Evolutionary conservation across 2,888 invertebrate species (phyloP), one percentile per base, ranked within the genome.

Genomic region (Leptopilina syphax): DNA sequence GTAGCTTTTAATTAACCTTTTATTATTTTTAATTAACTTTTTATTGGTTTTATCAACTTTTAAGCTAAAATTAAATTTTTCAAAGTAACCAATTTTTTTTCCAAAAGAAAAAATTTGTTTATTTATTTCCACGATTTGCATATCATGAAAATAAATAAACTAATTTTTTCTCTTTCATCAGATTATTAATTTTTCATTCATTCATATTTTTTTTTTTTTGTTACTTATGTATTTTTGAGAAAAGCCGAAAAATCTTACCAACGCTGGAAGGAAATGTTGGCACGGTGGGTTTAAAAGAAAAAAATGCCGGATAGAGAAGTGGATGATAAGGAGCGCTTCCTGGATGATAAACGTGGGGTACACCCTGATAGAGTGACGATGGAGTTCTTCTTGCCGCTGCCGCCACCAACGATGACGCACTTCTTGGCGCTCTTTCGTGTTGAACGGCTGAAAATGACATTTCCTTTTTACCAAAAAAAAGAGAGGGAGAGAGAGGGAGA

Each of bases 371-470:
- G 78, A 91, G 83, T 66, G 87, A 87, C 18, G 89, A 84, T 70
- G 91, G 87, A 82, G 91, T 92, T 89, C 92, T 93, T 88, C 93
- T 93, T 78, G 93, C 92, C n/a, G 94, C 92, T n/a, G 94, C 87
- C 10, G 89, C 85, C 81, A 90, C 88, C 85, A 91, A 86, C 9
- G 90, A 88, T 77, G 91, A 89, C 77, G 90, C 88, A 79, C 92
- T 93, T 67, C 97, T 93, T 0, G 97, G 97, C 10, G 97, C 97
- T 83, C 98, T 93, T 92, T 98, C 98, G 91, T 98, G 97, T 90
- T 98, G 97, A 27, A 98, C 98, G 81, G 98, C 98, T 98, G 94
- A 84, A 88, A 88, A 83, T 84, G 85, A 87, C 84, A 85, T 82
- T 86, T 87, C 83, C 82, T 84, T 82, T 79, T 34, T 34, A 34